Conservation (phyloP, 2,113 vertebrate genomes). For the Phrynosoma blainvillii region DNA sequence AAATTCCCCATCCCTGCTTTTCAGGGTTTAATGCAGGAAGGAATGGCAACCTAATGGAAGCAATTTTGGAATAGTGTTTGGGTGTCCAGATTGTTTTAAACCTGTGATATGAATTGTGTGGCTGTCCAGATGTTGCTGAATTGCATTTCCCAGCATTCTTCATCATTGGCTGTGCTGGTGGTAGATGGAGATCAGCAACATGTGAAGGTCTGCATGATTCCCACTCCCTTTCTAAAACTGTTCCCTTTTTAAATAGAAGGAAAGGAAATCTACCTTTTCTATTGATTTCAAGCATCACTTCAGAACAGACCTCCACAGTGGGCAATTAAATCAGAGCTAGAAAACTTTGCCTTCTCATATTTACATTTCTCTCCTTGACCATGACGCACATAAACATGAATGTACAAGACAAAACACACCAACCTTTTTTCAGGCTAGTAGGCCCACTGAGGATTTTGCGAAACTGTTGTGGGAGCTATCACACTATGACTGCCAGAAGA, state of each 20-base stretch:
- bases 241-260: background rate
- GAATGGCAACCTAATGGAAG: background rate
- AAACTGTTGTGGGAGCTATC: background rate
- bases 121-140: too few species aligned
- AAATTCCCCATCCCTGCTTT: too few species aligned
- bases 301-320: background rate
- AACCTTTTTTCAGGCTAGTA: background rate
- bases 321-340: background rate
- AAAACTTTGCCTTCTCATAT: background rate
- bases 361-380: background rate
- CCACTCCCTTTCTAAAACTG: too few species aligned
- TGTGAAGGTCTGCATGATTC: too few species aligned
- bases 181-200: too few species aligned
- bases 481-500: background rate
- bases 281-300: background rate
- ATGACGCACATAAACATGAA: background rate
- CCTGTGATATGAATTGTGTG: too few species aligned
- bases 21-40: background rate
- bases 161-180: too few species aligned
- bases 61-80: background rate
- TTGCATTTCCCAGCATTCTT: too few species aligned
- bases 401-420: accelerated
- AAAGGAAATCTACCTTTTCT: background rate
- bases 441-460: too few species aligned
- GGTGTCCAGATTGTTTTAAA: background rate